Conservation (phyloP, 2,888 invertebrate species). For the Capitulum mitella region DNA sequence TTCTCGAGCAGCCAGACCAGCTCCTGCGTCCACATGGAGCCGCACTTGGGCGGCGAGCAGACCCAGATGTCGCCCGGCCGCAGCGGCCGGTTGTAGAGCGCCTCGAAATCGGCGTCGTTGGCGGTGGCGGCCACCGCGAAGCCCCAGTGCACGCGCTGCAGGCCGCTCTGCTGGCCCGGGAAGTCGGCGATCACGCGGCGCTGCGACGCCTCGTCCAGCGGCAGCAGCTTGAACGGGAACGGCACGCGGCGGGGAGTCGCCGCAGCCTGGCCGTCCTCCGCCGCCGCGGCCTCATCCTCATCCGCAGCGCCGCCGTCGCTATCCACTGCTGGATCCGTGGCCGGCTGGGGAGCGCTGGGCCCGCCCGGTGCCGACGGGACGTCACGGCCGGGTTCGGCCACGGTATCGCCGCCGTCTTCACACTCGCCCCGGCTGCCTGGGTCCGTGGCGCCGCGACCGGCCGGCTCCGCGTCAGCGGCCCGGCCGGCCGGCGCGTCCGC, state of each 20-base stretch:
- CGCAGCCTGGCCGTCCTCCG: not conserved
- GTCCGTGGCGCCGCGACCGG: too few species aligned
- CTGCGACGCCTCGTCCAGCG: not conserved
- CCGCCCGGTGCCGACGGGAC: too few species aligned
- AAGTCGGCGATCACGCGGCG: constrained; percentile 17
- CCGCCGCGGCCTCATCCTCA: not conserved
- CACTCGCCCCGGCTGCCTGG: too few species aligned
- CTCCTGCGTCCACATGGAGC: constrained; percentile 25
- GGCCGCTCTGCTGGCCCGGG: not conserved
- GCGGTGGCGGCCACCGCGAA: not conserved
- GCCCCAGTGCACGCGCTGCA: constrained; percentile 16
- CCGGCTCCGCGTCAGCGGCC: not conserved
- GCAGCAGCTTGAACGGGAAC: not conserved
- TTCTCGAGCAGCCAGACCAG: constrained; percentile 21
- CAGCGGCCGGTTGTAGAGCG: not conserved
- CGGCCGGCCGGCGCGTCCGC: not conserved
- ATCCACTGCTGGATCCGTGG: too few species aligned
- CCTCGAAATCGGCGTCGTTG: not conserved
- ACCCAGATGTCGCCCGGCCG: not conserved
- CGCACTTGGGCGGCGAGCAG: constrained; percentile 21
- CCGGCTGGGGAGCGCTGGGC: too few species aligned
- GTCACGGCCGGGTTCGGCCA: too few species aligned
- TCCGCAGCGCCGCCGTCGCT: too few species aligned
- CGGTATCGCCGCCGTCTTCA: too few species aligned
- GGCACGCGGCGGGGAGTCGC: not conserved